phyloP scores from a whole-genome alignment of 2,888 invertebrate genomes.

The Caenorhabditis sp. region DNA sequence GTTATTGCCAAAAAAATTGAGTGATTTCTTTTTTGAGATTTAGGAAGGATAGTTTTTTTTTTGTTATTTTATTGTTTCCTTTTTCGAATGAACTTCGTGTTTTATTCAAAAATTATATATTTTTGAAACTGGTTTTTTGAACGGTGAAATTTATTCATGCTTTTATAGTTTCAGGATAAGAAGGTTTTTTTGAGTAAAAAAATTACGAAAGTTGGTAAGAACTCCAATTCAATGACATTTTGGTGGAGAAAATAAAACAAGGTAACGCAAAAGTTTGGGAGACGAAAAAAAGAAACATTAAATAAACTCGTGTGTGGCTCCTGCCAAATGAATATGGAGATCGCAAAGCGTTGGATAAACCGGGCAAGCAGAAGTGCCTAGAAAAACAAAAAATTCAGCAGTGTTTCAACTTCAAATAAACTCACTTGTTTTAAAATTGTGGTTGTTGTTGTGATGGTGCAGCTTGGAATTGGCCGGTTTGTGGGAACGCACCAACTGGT shows the following conservation, averaged over 20 bases:
- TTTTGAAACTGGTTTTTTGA: no score
- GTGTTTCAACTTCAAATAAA: not conserved
- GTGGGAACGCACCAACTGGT: constrained; percentile 13
- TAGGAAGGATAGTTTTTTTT: not conserved
- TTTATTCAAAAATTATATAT: no score
- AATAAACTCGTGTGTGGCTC: constrained; percentile 2
- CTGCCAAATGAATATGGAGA: constrained; percentile 1
- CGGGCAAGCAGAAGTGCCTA: not conserved
- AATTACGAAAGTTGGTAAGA: not conserved
- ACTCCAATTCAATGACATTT: not conserved
- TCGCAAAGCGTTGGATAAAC: not conserved
- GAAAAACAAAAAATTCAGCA: not conserved
- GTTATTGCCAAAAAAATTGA: constrained; percentile 47
- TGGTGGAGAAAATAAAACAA: not conserved
- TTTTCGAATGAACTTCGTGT: not conserved
- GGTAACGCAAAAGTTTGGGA: not conserved
- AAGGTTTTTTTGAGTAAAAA: no score
- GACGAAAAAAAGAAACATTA: no score
- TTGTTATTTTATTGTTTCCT: not conserved
- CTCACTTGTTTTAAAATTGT: not conserved
- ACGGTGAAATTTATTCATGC: no score
- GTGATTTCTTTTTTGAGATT: constrained; percentile 1
- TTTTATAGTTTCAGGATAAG: no score
- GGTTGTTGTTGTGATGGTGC: not conserved
- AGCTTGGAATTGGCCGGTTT: constrained; percentile 29